Evolutionary conservation across 2,888 invertebrate genomes (phyloP), one percentile per base, ranked within the genome.

Genomic region (Deilephila elpenor): DNA sequence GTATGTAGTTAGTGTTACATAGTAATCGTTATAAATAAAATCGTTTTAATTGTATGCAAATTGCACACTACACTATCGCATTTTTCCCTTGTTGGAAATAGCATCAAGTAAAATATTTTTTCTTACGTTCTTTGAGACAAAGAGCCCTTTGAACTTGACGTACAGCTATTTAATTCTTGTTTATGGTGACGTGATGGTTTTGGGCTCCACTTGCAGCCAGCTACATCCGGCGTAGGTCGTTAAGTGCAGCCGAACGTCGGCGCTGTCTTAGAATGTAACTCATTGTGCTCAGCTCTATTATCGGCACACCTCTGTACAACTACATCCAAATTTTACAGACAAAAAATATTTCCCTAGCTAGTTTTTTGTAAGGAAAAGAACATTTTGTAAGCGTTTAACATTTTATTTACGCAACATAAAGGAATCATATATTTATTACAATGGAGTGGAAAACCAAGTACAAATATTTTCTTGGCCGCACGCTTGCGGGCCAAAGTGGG

Each of bases 191-290:
- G n/a, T 20, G 14, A 37, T n/a, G 34, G 64, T 64, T 20, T 44
- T 73, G 72, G 71, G 73, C 34, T 71, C 67, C 60, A 72, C 75
- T 79, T 77, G 74, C 76, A 79, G 64, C 72, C 74, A 76, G 73
- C 73, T 44, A 34, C 34, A 34, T 59, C 37, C 60, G 71, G 37
- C 59, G 70, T 59, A 71, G 75, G 78, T 77, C 79, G 74, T 82
- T 80, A 80, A 70, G 73, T 79, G 80, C 82, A 82, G 80, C 74
- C 76, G 64, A 64, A 74, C 72, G 56, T 74, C 73, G 76, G 73
- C 76, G 75, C 75, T 74, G 77, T 75, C 71, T 67, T 71, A 61
- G 74, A 76, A 75, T 75, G 70, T 72, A 59, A 60, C 71, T 75
- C 77, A 77, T 79, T 80, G 73, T 64, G 72, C 34, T 73, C 73